A percentile compares a stretch with the other conserved stretches of the same genome.
Evolutionary conservation across 2,888 invertebrate species (phyloP).

Genomic region (Aspidiotus rigidus): DNA sequence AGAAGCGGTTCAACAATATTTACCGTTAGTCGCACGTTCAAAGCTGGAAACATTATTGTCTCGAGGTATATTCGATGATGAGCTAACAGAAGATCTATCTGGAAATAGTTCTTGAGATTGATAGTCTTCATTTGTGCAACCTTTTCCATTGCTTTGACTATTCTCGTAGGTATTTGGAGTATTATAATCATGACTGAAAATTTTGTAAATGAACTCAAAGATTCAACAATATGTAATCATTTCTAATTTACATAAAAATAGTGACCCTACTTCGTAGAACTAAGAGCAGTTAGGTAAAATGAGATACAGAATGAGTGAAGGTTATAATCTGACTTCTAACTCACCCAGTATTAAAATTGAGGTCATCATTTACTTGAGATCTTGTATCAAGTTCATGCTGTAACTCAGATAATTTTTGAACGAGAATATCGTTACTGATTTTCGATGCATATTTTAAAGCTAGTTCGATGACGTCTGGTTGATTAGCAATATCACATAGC

Average conservation of each 20-base stretch:
- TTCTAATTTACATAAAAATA: background rate
- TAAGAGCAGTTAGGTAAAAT: background rate
- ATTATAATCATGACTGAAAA: background rate
- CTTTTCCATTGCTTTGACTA: background rate
- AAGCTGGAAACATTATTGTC: too few relatives aligned
- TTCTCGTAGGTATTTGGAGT: too few relatives aligned
- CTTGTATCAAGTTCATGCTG: slow-evolving; percentile 18
- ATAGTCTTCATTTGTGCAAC: slow-evolving; percentile 10
- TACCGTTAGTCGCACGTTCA: too few relatives aligned
- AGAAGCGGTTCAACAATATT: too few relatives aligned
- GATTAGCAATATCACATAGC: slow-evolving; percentile 69
- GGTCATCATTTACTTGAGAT: background rate
- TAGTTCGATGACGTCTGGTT: slow-evolving; percentile 64
- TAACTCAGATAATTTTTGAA: slow-evolving; percentile 55
- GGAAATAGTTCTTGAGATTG: slow-evolving; percentile 38
- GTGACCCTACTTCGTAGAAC: too few relatives aligned
- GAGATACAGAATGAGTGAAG: background rate
- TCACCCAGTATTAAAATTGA: background rate
- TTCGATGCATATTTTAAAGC: slow-evolving; percentile 83
- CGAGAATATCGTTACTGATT: slow-evolving; percentile 64
- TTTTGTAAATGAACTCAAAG: background rate
- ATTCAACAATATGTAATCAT: background rate
- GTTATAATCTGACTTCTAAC: slow-evolving; percentile 10
- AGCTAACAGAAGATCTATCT: slow-evolving; percentile 3
- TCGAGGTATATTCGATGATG: background rate